A percentile compares a stretch with the other conserved stretches of the same genome.
phyloP scores from a whole-genome alignment of 2,797 vertebrate species.

The Cyprinodon diabolis region DNA sequence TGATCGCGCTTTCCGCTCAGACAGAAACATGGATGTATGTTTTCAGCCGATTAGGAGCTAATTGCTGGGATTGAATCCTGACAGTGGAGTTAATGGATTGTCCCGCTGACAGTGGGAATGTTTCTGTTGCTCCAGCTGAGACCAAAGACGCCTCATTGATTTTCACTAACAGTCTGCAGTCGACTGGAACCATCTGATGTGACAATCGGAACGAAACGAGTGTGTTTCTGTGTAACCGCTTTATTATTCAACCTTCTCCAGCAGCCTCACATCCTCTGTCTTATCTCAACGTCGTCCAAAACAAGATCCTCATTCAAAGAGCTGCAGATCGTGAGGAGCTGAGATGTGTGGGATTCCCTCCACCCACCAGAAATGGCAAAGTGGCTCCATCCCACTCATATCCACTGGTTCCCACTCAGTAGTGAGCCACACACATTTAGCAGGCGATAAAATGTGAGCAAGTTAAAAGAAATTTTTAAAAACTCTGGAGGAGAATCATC shows the following conservation, averaged over 20 bases:
- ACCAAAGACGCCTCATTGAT: slow-evolving; percentile 41
- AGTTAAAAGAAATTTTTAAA: background rate
- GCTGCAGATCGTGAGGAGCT: slow-evolving; percentile 34
- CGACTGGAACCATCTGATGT: slow-evolving; percentile 20
- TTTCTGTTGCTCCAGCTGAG: slow-evolving; percentile 18
- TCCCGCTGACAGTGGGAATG: slow-evolving; percentile 6
- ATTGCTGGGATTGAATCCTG: slow-evolving; percentile 18
- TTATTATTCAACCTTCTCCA: background rate
- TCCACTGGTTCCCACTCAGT: slow-evolving; percentile 30
- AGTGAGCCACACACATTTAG: slow-evolving; percentile 18
- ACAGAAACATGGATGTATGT: slow-evolving; percentile 11
- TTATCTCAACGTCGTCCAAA: background rate
- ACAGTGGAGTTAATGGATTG: slow-evolving; percentile 19
- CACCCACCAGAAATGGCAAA: slow-evolving; percentile 7
- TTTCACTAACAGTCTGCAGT: slow-evolving; percentile 22
- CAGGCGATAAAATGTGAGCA: background rate
- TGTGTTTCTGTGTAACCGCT: slow-evolving; percentile 5
- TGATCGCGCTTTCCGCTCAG: background rate
- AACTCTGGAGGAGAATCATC: background rate
- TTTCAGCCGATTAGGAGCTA: slow-evolving; percentile 4
- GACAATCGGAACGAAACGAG: slow-evolving; percentile 9
- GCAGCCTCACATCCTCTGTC: background rate
- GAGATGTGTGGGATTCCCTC: slow-evolving; percentile 48
- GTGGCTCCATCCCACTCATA: slow-evolving; percentile 39
- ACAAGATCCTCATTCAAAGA: slow-evolving; percentile 7